A percentile compares a stretch with the other conserved stretches of the same genome.
These are phyloP conservation scores for Alaudala cheleensis DNA, from an alignment of 2,113 vertebrate genomes.

Conservation along the genomic window DNA sequence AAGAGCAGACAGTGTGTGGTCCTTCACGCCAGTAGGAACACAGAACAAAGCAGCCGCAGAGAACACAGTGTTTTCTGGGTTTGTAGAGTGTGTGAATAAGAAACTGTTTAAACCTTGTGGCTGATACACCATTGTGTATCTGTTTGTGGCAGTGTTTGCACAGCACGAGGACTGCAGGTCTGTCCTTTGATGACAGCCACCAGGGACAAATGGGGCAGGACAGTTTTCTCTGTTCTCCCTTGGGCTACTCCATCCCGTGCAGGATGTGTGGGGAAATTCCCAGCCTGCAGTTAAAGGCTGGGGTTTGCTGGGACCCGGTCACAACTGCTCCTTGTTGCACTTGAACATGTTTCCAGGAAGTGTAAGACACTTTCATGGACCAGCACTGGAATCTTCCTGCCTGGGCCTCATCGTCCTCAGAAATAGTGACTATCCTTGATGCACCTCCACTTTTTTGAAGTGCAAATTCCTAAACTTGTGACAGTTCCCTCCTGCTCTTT, in stretches of 20 bases:
- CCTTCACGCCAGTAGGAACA: background rate
- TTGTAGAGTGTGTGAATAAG: background rate
- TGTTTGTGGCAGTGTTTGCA: background rate
- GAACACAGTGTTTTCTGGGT: background rate
- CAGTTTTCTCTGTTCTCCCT: background rate
- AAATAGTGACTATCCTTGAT: fast-evolving
- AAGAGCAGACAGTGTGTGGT: fast-evolving
- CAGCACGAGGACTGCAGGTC: background rate
- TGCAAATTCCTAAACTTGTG: background rate
- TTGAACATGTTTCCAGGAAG: background rate
- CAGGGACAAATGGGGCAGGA: background rate
- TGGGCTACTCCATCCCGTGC: fast-evolving
- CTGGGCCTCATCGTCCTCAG: background rate
- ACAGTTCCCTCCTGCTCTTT: background rate
- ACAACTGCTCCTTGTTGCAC: background rate
- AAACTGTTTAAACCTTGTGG: background rate
- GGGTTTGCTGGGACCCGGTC: background rate
- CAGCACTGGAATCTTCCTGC: background rate
- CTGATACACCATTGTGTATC: background rate
- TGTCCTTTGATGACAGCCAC: background rate
- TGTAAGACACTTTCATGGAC: fast-evolving
- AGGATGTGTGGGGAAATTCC: background rate
- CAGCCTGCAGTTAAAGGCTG: fast-evolving
- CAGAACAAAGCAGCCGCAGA: background rate
- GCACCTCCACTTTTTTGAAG: background rate